Evolutionary conservation across 2,797 vertebrate genomes (phyloP).

Genomic region (Tauraco hartlaubi): DNA sequence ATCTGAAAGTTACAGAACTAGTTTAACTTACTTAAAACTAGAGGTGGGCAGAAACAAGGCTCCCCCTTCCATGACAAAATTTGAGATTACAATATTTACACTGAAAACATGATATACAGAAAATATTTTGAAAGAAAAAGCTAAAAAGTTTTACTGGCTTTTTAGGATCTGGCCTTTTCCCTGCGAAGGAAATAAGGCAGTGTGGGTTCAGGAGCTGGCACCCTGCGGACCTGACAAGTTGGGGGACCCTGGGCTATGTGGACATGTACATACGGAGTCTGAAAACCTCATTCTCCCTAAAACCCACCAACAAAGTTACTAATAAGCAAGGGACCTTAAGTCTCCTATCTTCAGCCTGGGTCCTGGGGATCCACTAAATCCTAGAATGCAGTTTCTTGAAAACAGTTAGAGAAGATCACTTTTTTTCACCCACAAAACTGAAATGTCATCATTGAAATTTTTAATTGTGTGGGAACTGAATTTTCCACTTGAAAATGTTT

Average conservation of each 20-base stretch:
- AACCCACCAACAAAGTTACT: neutral
- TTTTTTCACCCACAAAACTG: rapidly evolving
- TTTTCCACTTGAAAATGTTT: neutral
- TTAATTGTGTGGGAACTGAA: neutral
- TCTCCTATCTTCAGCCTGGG: neutral
- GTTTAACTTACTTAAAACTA: neutral
- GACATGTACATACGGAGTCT: neutral
- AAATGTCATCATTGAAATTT: neutral
- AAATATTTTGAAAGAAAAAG: neutral
- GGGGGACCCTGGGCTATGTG: neutral
- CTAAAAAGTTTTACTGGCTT: neutral
- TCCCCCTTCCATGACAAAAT: neutral
- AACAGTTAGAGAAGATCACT: neutral
- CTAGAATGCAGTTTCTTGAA: neutral
- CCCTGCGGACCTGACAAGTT: neutral
- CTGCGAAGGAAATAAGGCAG: neutral
- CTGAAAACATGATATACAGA: neutral
- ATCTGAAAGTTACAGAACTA: constrained; percentile 76
- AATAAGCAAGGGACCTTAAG: neutral
- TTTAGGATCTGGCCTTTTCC: neutral
- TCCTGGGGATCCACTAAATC: neutral
- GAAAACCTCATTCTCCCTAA: neutral
- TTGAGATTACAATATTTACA: neutral
- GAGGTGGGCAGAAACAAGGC: neutral
- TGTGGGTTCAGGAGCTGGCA: neutral